Percentiles rank a stretch among this genome's conserved stretches.
These are phyloP conservation scores for Anastrepha obliqua DNA, from an alignment of 1,140 invertebrate genomes.

Conservation along the genomic window DNA sequence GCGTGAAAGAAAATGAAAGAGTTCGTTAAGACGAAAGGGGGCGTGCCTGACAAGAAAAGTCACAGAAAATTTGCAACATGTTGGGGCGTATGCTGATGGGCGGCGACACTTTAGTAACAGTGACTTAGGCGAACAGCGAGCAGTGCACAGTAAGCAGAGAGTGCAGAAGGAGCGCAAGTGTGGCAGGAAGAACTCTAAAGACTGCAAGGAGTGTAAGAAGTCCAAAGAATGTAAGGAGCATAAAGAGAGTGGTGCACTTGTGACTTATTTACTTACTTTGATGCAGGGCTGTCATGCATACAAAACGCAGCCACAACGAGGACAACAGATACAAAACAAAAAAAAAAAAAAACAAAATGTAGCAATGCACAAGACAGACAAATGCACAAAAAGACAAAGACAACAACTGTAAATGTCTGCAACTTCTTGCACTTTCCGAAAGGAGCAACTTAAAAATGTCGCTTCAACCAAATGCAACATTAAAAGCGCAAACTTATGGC, in stretches of 20 bases:
- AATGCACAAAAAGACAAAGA: not conserved
- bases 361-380: not conserved
- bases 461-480: not conserved
- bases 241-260: not conserved
- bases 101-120: not conserved
- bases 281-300: slow-evolving; percentile 36
- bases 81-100: not conserved
- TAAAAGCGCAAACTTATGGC: not conserved
- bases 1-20: slow-evolving; percentile 12
- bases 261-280: slow-evolving; percentile 49
- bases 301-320: slow-evolving; percentile 18
- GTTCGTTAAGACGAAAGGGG: not conserved
- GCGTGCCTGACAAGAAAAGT: slow-evolving; percentile 18
- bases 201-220: too few species aligned
- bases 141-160: not conserved
- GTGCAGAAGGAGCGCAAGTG: too few species aligned
- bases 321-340: not conserved
- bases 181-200: too few species aligned
- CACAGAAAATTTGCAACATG: slow-evolving; percentile 44
- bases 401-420: not conserved
- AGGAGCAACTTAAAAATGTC: slow-evolving; percentile 39
- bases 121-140: not conserved
- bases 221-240: too few species aligned
- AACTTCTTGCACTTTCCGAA: not conserved
- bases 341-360: not conserved